A percentile compares a stretch with the other conserved stretches of the same genome.
Evolutionary conservation across 2,888 invertebrate genomes (phyloP).

Genomic region (Philonicus albiceps): DNA sequence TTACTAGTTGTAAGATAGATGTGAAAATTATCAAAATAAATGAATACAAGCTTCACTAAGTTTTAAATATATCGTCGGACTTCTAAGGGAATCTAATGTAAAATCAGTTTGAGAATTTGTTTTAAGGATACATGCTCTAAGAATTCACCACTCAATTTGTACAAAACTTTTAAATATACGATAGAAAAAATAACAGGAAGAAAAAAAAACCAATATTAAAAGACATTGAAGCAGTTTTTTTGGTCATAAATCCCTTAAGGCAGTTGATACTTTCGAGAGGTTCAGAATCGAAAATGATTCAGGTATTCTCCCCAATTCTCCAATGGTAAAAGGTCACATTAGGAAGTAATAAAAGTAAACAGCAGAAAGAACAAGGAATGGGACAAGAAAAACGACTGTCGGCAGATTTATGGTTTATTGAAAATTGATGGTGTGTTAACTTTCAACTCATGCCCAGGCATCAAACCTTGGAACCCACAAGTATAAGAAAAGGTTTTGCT

Average conservation of each 20-base stretch:
- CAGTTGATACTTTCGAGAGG: constrained; percentile 3
- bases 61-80: neutral
- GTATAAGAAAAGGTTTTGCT: constrained; percentile 13
- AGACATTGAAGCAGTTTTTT: neutral
- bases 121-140: neutral
- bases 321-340: constrained; percentile 12
- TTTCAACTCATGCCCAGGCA: constrained; percentile 6
- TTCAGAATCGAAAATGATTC: constrained; percentile 12
- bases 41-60: neutral
- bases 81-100: neutral
- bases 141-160: neutral
- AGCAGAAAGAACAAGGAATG: constrained; percentile 19
- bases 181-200: neutral
- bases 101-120: neutral
- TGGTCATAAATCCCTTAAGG: neutral
- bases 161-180: neutral
- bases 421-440: constrained; percentile 38
- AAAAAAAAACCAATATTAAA: neutral
- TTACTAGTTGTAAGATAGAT: too few species aligned
- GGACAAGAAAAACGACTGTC: constrained; percentile 34
- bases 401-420: constrained; percentile 38
- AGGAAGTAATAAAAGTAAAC: constrained; percentile 37
- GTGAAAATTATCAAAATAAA: too few species aligned
- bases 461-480: neutral
- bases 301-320: neutral